Evolutionary conservation across 30 jellyfish, hydroid and myxozoan genomes (phyloP).

Genomic region (Turritopsis dohrnii): DNA sequence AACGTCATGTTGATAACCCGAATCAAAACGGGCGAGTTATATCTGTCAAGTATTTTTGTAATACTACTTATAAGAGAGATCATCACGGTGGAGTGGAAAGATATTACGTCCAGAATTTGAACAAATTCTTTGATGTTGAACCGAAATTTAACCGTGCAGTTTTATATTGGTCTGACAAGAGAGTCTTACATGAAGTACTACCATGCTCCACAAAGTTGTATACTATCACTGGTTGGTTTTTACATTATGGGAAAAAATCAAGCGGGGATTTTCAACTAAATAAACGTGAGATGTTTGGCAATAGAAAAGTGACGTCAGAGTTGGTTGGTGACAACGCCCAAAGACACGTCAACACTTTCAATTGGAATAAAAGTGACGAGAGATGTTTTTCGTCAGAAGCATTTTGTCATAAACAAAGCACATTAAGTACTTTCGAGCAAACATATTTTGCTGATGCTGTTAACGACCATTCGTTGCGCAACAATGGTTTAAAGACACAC

Average conservation of each 20-base stretch:
- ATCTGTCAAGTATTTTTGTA: background rate
- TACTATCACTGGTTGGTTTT: conserved; percentile 13
- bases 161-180: conserved; percentile 21
- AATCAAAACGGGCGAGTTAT: conserved; percentile 4
- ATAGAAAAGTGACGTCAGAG: background rate
- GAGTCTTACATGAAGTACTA: conserved; percentile 6
- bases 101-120: background rate
- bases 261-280: background rate
- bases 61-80: background rate
- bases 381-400: no score
- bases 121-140: conserved; percentile 20
- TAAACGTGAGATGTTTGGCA: background rate
- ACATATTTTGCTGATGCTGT: background rate
- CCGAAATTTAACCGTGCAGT: conserved; percentile 28
- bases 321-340: background rate
- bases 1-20: conserved; percentile 24
- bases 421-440: background rate
- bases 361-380: background rate
- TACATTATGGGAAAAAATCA: no score
- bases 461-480: background rate
- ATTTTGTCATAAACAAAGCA: background rate
- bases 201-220: conserved; percentile 8
- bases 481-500: background rate
- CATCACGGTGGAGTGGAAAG: conserved; percentile 21
- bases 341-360: background rate